These are phyloP conservation scores for Sarcophaga bullata DNA, from an alignment of 1,140 invertebrate species.

Conservation along the genomic window DNA sequence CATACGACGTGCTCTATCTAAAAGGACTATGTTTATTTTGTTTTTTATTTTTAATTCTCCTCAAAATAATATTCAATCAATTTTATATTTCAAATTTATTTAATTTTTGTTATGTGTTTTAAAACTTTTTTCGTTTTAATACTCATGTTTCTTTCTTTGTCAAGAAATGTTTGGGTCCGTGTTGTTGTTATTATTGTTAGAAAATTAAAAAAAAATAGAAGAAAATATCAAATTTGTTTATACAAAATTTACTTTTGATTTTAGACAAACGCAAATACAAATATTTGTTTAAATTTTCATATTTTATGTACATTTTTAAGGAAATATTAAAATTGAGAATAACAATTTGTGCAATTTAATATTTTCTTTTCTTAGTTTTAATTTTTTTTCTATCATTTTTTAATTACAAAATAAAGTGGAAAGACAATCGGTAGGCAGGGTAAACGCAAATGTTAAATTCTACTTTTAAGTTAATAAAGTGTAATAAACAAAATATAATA, in stretches of 20 bases:
- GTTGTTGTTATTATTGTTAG: conserved; percentile 1
- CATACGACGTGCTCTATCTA: background rate
- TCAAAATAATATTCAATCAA: background rate
- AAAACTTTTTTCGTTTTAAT: conserved; percentile 2
- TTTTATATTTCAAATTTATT: conserved; percentile 7
- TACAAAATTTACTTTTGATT: background rate
- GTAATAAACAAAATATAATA: too few relatives aligned
- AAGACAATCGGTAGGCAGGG: too few relatives aligned
- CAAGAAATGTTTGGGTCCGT: conserved; percentile 41
- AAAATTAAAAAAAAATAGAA: conserved; percentile 41
- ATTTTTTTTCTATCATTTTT: too few relatives aligned
- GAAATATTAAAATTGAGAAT: conserved; percentile 64
- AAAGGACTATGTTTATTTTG: background rate
- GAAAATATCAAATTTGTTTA: conserved; percentile 60
- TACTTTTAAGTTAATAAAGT: too few relatives aligned
- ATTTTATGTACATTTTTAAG: conserved; percentile 56
- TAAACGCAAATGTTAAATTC: too few relatives aligned
- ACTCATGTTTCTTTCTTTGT: conserved; percentile 42
- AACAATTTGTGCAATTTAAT: conserved; percentile 66
- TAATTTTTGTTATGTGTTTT: background rate
- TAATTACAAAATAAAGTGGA: too few relatives aligned
- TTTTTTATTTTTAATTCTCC: conserved; percentile 16
- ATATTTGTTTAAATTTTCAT: conserved; percentile 20
- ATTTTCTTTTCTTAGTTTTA: conserved; percentile 58
- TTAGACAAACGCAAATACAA: conserved; percentile 15